These are phyloP conservation scores for Platorchestia sp. DNA, from an alignment of 1,140 invertebrate genomes.

Conservation along the genomic window DNA sequence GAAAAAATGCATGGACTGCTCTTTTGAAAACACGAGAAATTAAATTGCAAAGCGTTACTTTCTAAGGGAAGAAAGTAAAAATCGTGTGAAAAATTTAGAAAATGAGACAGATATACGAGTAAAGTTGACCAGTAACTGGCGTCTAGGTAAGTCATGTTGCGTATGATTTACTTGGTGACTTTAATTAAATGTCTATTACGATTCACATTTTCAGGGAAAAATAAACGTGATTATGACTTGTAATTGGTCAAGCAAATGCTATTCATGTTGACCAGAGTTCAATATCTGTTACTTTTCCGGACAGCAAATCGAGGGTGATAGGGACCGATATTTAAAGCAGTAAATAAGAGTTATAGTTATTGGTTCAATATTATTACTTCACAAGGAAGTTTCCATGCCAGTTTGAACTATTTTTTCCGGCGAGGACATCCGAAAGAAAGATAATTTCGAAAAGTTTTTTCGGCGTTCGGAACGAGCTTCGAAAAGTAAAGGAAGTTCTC, in stretches of 20 bases:
- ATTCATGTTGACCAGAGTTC: not conserved
- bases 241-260: not conserved
- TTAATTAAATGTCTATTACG: no score
- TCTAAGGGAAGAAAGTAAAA: no score
- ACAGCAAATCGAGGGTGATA: not conserved
- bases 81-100: no score
- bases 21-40: no score
- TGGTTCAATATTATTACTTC: not conserved
- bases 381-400: not conserved
- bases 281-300: not conserved
- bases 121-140: no score
- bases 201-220: no score
- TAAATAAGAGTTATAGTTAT: not conserved
- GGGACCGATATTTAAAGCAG: not conserved
- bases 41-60: no score
- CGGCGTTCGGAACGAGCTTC: not conserved
- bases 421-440: not conserved
- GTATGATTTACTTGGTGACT: no score
- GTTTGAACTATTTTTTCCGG: not conserved
- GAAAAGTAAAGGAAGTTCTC: not conserved
- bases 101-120: no score
- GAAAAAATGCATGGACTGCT: no score
- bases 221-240: no score
- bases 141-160: no score
- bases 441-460: not conserved